Evolutionary conservation across 2,888 invertebrate species (phyloP).

Genomic region (Smittia sp.): DNA sequence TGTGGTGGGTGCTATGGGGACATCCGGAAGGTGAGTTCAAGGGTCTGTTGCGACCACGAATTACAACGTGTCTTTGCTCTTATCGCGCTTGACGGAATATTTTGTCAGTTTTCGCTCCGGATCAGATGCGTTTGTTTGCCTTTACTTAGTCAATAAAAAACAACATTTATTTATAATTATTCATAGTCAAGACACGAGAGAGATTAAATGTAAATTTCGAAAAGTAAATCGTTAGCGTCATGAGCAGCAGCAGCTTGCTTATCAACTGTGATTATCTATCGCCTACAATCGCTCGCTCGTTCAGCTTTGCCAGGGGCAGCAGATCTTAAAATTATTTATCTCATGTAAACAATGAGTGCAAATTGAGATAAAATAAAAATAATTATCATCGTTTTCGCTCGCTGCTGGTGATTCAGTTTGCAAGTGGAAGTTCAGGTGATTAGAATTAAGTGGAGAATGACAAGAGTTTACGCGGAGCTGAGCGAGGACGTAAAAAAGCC

Average conservation of each 20-base stretch:
- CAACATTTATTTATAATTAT: no score
- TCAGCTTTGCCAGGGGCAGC: not conserved
- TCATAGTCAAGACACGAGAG: no score
- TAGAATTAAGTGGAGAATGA: not conserved
- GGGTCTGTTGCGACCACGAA: not conserved
- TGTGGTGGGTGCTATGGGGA: constrained; percentile 32
- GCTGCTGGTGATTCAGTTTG: not conserved
- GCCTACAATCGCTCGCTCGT: no score
- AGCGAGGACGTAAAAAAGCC: not conserved
- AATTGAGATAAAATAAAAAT: not conserved
- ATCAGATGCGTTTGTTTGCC: not conserved
- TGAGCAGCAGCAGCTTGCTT: no score
- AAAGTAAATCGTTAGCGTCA: no score
- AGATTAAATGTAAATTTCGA: no score
- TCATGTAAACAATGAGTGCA: not conserved
- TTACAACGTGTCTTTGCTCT: no score
- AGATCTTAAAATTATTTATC: not conserved
- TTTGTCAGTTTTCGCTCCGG: not conserved
- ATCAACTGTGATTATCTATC: no score
- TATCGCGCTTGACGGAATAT: no score
- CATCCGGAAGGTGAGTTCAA: constrained; percentile 31
- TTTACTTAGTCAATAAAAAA: not conserved
- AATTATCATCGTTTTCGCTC: not conserved
- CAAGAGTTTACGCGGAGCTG: constrained; percentile 2
- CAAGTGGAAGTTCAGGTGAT: not conserved